Evolutionary conservation across 2,888 invertebrate species (phyloP), one percentile per base, ranked within the genome.

Genomic region (Epinotia ramella): DNA sequence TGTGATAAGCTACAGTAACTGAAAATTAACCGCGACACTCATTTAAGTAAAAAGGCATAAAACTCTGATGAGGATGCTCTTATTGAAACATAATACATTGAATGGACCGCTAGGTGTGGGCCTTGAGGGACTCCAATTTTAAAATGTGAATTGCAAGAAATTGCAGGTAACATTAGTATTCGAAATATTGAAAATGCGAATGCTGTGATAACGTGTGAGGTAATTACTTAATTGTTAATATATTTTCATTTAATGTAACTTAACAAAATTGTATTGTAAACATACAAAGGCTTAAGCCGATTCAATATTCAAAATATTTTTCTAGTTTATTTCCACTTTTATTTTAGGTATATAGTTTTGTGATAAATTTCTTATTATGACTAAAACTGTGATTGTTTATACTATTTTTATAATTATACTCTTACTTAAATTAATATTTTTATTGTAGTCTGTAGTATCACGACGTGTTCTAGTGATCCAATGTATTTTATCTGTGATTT

Each of bases 401-500:
- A 85, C 83, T 82, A 82, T 80, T 83, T 80, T 82, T 77, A 82
- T 84, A 83, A 84, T 85, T 87, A 80, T 84, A 83, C 80, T 83
- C 80, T 84, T 83, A 84, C 84, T 82, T 81, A 80, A 80, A 82
- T 80, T 66, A 81, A 82, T 81, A 80, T 68, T 75, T 74, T 68
- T 75, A 68, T 67, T 72, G 63, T 74, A 63, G 69, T 59, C n/a
- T 64, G 57, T 71, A 69, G 66, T 73, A 40, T 76, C 73, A 66
- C 66, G 40, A 66, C 49, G 40, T 78, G 59, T 65, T 70, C 63
- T 76, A 76, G 67, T 83, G 82, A 85, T 84, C 83, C 86, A 86
- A 87, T 88, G 87, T 92, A 91, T 90, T 90, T 87, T 88, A 88
- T 91, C 93, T 94, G 93, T 94, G 93, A 94, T 93, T 91, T 87